Base-by-base conservation (phyloP, 2,113 vertebrate genomes). In the Poeciliopsis turrubarensis region DNA sequence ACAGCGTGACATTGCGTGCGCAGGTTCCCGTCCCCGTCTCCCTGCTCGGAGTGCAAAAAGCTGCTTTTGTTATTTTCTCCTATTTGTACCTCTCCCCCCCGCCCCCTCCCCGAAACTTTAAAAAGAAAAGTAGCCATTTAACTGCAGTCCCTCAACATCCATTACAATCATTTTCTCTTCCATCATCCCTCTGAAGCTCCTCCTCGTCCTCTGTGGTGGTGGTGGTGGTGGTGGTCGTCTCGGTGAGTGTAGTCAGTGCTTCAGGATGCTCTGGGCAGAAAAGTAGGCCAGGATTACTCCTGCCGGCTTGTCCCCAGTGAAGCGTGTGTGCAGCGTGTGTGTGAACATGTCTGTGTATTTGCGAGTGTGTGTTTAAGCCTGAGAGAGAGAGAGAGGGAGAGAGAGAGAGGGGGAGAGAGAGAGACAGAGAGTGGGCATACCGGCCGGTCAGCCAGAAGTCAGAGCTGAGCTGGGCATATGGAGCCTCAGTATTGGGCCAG, bases 301-400 rank as follows among this genome's bases (percentile, higher is more conserved):
- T 94, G 91, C 93, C 89, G 91, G 89, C 92, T 94, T 93, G 92
- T 95, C 89, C 93, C 91, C 91, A 93, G 90, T 93, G 92, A 95
- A 93, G 93, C 91, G 82, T 94, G 90, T 89, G 89, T 89, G 89
- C 78, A 91, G 83, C 80, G 65, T 85, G 74, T 81, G 71, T 72
- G 70, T 81, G 76, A 32, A 37, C 80, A 77, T 75, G 66, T 84
- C 10, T 86, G 51, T 91, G 66, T 83, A 60, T 89, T 74, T 77
- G 79, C 77, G 51, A 30, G 8, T 81, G 81, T 86, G 78, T 86
- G 77, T 78, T 76, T 32, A 79, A 82, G 82, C 79, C 69, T 69
- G 75, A 70, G 82, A 83, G 87, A 82, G 86, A 83, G 84, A 34
- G 32, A 29, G 2, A 2, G 29, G 3, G 29, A 29, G 2, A 29